Base-by-base conservation (phyloP, 2,888 invertebrate genomes). In the Volucella bombylans region DNA sequence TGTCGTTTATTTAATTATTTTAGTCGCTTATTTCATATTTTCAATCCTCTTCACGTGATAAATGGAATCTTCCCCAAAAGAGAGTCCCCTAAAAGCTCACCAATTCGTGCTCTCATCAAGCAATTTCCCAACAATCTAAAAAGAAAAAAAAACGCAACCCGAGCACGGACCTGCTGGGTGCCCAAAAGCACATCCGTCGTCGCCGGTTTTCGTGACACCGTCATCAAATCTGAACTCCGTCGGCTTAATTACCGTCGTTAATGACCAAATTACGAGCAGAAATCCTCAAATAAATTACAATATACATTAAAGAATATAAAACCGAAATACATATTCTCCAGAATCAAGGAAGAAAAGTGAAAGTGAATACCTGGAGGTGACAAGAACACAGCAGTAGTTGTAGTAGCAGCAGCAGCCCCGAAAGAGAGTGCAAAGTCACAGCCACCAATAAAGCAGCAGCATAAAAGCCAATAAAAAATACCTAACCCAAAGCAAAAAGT, bases 391-490 rank as follows among this genome's bases (percentile, higher is more conserved):
- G 31, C 31, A 4, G 31, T 31, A 31, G 31, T 1, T 31, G 31
- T 31, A 52, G 38, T 15, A 65, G 55, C 65, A 65, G 38, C 74
- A 78, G 64, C 68, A 71, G 49, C 39, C 68, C 23, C 4, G 68
- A 64, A 79, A 68, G 79, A 74, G 71, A 65, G 72, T 79, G 64
- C 68, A 77, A 76, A 83, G 77, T 54, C 67, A 74, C 38, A 65
- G 59, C 67, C 57, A 68, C 57, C 69, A 83, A 73, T 82, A 82
- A 82, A 78, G 61, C 67, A 82, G 62, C 78, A 78, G 67, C 82
- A 73, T 45, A 83, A 83, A 83, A 79, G 62, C 68, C 67, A 79
- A 57, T 64, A 55, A 64, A 67, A 77, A 82, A 61, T 82, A 71
- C 62, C 81, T 71, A 55, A 49, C 43, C 31, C 31, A 31, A 6